Base-by-base conservation (phyloP, 2,113 vertebrate genomes). In the Mus spicilegus region DNA sequence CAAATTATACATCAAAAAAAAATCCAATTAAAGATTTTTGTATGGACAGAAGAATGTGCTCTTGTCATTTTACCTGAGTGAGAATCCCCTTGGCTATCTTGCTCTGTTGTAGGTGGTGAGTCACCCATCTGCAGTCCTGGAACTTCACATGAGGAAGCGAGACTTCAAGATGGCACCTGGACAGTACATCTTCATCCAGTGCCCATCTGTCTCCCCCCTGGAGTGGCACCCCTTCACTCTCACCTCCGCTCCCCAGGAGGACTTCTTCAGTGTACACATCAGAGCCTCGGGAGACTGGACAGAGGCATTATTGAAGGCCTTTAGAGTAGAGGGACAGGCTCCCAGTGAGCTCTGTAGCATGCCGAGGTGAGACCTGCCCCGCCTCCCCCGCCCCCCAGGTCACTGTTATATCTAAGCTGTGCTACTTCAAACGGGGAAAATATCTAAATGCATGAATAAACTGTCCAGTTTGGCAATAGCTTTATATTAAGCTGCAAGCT, bases 161-260 rank as follows among this genome's bases (percentile, higher is more conserved):
- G 96, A 94, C 77, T 99, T 99, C 95, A 97, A 97, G 94, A 99
- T 99, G 99, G 98, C 97, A 0, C 98, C 99, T 0, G 99, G 99
- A 8, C 99, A 99, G 77, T 99, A 99, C 9, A 69, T 99, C 63
- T 97, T 98, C 89, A 94, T 99, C 1, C 99, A 99, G 78, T 99
- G 99, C 88, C 98, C 99, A 0, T 95, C 98, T 61, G 84, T 99
- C 19, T 99, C 99, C 6, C 72, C 77, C 0, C 75, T 99, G 82
- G 98, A 99, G 61, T 99, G 99, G 99, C 99, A 99, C 63, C 99
- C 99, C 39, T 99, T 99, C 96, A 99, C 99, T 7, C 98, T 99
- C 81, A 99, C 99, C 69, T 99, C 99, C 2, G 99, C 99, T 11
- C 99, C 99, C 0, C 98, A 99, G 91, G 99, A 99, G 19, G 98